phyloP scores from a whole-genome alignment of 2,888 invertebrate genomes.

The Drosophila paramelanica region DNA sequence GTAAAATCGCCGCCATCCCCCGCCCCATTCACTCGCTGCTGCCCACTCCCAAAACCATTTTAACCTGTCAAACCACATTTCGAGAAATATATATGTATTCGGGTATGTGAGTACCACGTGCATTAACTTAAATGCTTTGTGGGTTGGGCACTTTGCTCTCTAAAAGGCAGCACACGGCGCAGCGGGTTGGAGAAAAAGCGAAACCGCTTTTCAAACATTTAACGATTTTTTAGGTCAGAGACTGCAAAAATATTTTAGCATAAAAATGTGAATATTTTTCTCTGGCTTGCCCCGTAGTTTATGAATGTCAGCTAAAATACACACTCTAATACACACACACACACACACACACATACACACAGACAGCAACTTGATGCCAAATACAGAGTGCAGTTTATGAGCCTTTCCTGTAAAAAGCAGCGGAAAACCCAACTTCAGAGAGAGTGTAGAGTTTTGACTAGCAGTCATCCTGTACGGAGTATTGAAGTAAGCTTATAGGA shows the following conservation, averaged over 20 bases:
- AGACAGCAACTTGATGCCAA: slow-evolving; percentile 23
- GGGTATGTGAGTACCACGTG: slow-evolving; percentile 65
- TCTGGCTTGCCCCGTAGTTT: slow-evolving; percentile 50
- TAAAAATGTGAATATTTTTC: slow-evolving; percentile 70
- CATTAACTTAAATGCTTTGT: slow-evolving; percentile 79
- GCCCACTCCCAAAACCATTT: slow-evolving; percentile 34
- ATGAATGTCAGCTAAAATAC: slow-evolving; percentile 59
- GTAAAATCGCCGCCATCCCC: not conserved
- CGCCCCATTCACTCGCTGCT: not conserved
- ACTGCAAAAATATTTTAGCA: slow-evolving; percentile 68
- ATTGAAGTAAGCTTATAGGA: not conserved
- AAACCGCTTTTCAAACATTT: slow-evolving; percentile 77
- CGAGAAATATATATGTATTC: slow-evolving; percentile 33
- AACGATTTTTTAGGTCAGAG: slow-evolving; percentile 77
- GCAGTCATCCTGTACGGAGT: slow-evolving; percentile 5
- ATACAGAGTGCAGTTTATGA: slow-evolving; percentile 68
- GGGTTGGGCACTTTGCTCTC: slow-evolving; percentile 77
- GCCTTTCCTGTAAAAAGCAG: slow-evolving; percentile 50
- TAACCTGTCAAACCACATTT: slow-evolving; percentile 54
- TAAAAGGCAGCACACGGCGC: slow-evolving; percentile 49
- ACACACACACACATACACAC: slow-evolving; percentile 27
- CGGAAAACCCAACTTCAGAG: slow-evolving; percentile 18
- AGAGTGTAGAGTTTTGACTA: slow-evolving; percentile 5
- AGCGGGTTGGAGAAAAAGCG: slow-evolving; percentile 23
- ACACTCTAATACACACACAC: slow-evolving; percentile 22